Conservation (phyloP, 2,888 invertebrate species). For the Ichneumoninae sp. region DNA sequence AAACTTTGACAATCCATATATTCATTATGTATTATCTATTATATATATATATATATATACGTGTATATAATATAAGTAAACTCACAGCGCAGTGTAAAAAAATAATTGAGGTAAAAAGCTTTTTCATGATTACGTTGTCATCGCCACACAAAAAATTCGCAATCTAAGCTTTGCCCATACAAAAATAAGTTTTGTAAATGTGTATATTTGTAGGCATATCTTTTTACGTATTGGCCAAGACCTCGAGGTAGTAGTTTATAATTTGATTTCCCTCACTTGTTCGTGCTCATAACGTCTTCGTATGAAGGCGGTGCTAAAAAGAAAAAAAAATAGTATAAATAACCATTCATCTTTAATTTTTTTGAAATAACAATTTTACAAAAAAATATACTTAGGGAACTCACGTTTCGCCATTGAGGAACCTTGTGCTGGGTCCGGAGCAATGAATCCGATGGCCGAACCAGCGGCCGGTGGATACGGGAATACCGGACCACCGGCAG, state of each 20-base stretch:
- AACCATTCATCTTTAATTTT: neutral
- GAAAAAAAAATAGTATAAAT: neutral
- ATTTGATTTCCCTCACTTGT: neutral
- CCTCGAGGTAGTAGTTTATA: too few species aligned
- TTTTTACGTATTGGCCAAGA: neutral
- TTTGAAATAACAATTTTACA: neutral
- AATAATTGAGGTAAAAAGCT: neutral
- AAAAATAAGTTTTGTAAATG: neutral
- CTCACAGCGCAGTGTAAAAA: neutral
- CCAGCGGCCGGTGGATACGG: neutral
- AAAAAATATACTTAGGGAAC: neutral
- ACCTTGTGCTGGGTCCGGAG: neutral
- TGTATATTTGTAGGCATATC: neutral
- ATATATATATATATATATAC: neutral
- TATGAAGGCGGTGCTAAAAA: neutral
- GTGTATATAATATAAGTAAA: neutral
- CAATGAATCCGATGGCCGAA: neutral
- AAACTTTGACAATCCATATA: too few species aligned
- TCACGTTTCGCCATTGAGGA: neutral
- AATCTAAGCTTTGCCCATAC: neutral
- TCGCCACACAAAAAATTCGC: neutral
- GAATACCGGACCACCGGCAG: neutral
- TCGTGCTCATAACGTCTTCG: neutral
- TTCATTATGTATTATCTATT: neutral
- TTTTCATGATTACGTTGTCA: neutral